Conservation (phyloP, 2,113 vertebrate species). For the Sapayoa aenigma region DNA sequence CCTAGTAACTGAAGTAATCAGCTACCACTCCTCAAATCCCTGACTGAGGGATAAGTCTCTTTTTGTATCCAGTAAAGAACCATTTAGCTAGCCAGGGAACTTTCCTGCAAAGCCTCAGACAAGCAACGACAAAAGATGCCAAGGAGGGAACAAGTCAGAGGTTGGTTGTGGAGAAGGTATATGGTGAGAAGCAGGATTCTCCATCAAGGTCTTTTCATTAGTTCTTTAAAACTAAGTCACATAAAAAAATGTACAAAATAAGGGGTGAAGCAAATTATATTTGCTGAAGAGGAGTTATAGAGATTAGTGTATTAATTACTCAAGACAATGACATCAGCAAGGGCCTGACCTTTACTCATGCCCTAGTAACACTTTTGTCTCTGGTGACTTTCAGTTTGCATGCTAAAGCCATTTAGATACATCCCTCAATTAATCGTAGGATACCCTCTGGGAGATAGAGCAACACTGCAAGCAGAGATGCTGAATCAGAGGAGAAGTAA, state of each 20-base stretch:
- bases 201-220: not conserved
- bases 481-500: conserved; percentile 2
- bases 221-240: not conserved
- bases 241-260: conserved; percentile 21
- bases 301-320: conserved; percentile 59
- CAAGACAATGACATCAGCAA: not conserved
- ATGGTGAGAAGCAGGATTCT: not conserved
- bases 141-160: not conserved
- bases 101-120: not conserved
- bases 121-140: not conserved
- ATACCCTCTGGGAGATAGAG: not conserved
- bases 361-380: conserved; percentile 6
- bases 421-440: conserved; percentile 6
- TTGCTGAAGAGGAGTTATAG: conserved; percentile 45
- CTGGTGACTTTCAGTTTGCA: not conserved
- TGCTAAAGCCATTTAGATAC: conserved; percentile 33
- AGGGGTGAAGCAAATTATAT: not conserved
- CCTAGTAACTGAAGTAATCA: not conserved
- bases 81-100: not conserved
- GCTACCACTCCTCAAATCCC: not conserved
- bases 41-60: not conserved
- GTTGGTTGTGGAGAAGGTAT: rapidly evolving
- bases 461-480: not conserved
- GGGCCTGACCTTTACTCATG: conserved; percentile 49
- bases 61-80: not conserved